These are phyloP conservation scores for Coenonympha glycerion DNA, from an alignment of 2,888 invertebrate species.

Conservation along the genomic window DNA sequence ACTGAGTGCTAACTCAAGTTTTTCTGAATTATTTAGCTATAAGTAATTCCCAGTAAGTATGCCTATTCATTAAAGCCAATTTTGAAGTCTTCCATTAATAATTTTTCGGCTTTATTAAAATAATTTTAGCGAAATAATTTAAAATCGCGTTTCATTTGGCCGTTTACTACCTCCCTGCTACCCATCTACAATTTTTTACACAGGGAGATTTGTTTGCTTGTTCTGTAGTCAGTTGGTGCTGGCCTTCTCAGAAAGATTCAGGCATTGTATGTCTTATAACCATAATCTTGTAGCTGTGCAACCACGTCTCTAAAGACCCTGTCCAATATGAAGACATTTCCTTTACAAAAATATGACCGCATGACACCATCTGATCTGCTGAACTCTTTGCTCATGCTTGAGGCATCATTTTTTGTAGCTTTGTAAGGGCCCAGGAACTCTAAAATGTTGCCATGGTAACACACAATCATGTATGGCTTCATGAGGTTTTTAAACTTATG, in stretches of 20 bases:
- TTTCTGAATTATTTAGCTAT: too few relatives aligned
- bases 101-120: not conserved
- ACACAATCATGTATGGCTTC: conserved; percentile 13
- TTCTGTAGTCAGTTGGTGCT: not conserved
- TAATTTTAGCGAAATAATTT: not conserved
- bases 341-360: not conserved
- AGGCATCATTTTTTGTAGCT: too few relatives aligned
- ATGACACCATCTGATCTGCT: not conserved
- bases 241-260: not conserved
- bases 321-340: not conserved
- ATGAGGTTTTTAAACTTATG: conserved; percentile 5
- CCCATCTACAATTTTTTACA: conserved; percentile 10
- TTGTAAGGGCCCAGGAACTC: conserved; percentile 7
- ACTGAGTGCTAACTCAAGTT: too few relatives aligned
- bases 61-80: too few relatives aligned
- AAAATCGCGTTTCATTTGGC: not conserved
- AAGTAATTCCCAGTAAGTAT: too few relatives aligned
- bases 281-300: not conserved
- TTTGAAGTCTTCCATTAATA: too few relatives aligned
- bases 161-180: conserved; percentile 9
- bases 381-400: too few relatives aligned
- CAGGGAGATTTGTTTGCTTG: conserved; percentile 2
- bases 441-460: conserved; percentile 14
- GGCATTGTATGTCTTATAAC: not conserved
- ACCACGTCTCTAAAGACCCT: not conserved